These are phyloP conservation scores for Bemisia tabaci DNA, from an alignment of 1,140 invertebrate species.

Conservation along the genomic window DNA sequence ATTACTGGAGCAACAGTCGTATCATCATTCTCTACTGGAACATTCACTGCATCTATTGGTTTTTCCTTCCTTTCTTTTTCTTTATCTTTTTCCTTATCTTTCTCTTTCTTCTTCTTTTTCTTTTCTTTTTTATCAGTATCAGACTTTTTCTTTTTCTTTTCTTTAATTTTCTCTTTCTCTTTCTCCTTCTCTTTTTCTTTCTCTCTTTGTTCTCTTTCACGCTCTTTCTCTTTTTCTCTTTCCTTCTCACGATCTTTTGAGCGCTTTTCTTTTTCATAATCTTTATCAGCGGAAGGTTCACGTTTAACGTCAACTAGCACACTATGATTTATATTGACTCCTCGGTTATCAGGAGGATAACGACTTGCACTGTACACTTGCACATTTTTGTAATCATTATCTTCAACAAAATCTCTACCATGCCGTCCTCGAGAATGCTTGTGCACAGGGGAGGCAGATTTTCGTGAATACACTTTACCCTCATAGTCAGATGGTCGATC, in stretches of 20 bases:
- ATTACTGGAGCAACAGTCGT: slow-evolving; percentile 8
- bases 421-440: neutral
- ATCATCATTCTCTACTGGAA: slow-evolving; percentile 17
- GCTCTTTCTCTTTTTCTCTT: slow-evolving; percentile 13
- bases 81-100: slow-evolving; percentile 24
- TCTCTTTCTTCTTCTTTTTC: slow-evolving; percentile 25
- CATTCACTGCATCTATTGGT: slow-evolving; percentile 17
- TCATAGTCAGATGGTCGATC: neutral
- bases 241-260: slow-evolving; percentile 12
- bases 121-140: slow-evolving; percentile 29
- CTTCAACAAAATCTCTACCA: neutral
- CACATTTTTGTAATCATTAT: neutral
- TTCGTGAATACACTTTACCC: neutral
- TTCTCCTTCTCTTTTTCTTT: slow-evolving; percentile 18
- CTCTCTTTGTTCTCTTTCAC: slow-evolving; percentile 18
- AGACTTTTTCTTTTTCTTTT: slow-evolving; percentile 31
- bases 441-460: neutral
- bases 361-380: neutral
- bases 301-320: neutral
- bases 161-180: slow-evolving; percentile 30
- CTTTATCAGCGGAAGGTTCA: slow-evolving; percentile 6
- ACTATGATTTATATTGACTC: neutral
- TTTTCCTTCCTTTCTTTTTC: slow-evolving; percentile 21
- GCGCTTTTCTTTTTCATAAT: slow-evolving; percentile 10
- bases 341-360: neutral